These are phyloP conservation scores for Stenodema calcarata DNA, from an alignment of 2,888 invertebrate genomes.

Conservation along the genomic window DNA sequence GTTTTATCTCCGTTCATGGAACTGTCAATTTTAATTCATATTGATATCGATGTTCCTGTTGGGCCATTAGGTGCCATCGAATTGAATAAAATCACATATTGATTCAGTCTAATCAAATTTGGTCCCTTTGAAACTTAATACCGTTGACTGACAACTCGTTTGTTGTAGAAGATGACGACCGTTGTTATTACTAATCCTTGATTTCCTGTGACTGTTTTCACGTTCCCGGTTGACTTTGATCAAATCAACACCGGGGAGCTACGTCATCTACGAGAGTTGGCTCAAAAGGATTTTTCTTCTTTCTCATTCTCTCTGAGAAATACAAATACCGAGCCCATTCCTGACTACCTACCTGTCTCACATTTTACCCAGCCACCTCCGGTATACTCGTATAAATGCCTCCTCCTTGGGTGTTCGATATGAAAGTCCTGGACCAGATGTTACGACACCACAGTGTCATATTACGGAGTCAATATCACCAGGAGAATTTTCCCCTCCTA, in stretches of 20 bases:
- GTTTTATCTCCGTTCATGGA: too few species aligned
- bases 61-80: not conserved
- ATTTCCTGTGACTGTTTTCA: not conserved
- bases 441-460: constrained; percentile 31
- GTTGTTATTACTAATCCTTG: not conserved
- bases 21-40: too few species aligned
- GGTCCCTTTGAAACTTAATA: not conserved
- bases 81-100: not conserved
- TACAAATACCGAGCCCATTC: not conserved
- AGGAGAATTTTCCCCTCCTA: not conserved
- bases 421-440: constrained; percentile 22
- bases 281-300: not conserved
- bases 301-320: too few species aligned
- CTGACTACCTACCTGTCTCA: not conserved
- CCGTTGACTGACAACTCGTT: not conserved
- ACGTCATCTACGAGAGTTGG: not conserved
- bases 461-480: constrained; percentile 41
- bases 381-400: not conserved
- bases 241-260: not conserved
- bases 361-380: not conserved
- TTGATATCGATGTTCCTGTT: too few species aligned
- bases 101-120: not conserved
- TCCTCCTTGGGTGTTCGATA: constrained; percentile 16
- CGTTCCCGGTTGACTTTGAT: not conserved
- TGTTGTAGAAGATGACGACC: not conserved